Evolutionary conservation across 92 coral and sea anemone genomes (phyloP).

Genomic region (Chrysogorgia sp.): DNA sequence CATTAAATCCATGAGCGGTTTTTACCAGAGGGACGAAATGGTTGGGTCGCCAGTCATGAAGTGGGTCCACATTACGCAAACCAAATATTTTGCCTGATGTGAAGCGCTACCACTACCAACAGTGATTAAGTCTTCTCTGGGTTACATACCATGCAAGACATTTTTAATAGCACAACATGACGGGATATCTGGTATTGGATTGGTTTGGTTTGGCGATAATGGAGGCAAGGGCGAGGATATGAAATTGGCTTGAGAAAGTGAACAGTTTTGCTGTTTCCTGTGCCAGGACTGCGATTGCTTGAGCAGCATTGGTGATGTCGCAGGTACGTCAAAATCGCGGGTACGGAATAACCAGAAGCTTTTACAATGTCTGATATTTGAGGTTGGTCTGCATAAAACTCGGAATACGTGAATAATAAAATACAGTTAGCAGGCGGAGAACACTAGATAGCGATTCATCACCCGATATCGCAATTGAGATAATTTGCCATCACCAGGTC

Average conservation of each 20-base stretch:
- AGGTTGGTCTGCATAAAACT: constrained; percentile 50
- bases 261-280: constrained; percentile 21
- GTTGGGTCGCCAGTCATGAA: constrained; percentile 44
- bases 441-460: constrained; percentile 40
- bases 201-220: constrained; percentile 41
- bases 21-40: constrained; percentile 31
- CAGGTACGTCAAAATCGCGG: not conserved
- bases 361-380: constrained; percentile 2
- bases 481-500: not conserved
- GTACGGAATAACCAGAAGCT: not conserved
- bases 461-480: constrained; percentile 34
- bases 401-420: constrained; percentile 43
- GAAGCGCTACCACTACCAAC: not conserved
- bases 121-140: not conserved
- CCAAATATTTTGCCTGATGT: not conserved
- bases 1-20: not conserved
- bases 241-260: constrained; percentile 37
- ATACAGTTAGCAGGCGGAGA: constrained; percentile 54
- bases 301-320: not conserved
- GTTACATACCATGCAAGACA: constrained; percentile 8
- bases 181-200: constrained; percentile 33
- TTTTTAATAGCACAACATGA: not conserved
- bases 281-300: constrained; percentile 43
- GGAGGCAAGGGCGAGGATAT: constrained; percentile 50
- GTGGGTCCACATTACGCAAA: constrained; percentile 47